Conservation (phyloP, 2,113 vertebrate species). For the Malurus alboscapulatus region DNA sequence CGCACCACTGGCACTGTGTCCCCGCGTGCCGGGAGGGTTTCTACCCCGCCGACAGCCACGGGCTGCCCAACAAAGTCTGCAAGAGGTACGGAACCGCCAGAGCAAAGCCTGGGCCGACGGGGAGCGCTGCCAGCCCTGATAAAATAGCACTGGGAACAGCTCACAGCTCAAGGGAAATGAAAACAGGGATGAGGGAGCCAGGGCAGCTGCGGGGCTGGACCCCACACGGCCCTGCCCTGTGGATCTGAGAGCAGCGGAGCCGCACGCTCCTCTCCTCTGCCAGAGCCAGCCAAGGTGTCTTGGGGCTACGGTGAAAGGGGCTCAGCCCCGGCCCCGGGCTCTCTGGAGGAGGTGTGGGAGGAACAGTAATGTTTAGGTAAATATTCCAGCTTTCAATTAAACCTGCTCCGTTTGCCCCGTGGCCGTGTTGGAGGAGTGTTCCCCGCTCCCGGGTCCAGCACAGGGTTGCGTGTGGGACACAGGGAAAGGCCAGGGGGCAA, state of each 20-base stretch:
- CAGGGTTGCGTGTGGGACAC: background rate
- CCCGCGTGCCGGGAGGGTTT: conserved; percentile 78
- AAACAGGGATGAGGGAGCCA: background rate
- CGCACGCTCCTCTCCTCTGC: fast-evolving
- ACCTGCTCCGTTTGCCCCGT: fast-evolving
- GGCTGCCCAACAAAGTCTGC: conserved; percentile 83
- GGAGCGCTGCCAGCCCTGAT: background rate
- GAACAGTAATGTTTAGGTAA: background rate
- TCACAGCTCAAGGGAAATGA: background rate
- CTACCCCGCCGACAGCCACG: conserved; percentile 76
- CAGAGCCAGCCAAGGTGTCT: background rate
- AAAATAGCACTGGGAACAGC: background rate
- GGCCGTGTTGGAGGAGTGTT: background rate
- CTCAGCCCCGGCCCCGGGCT: background rate
- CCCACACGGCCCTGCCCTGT: background rate
- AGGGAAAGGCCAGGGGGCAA: background rate
- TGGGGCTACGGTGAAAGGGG: background rate
- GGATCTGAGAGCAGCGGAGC: background rate
- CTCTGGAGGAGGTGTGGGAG: conserved; percentile 36
- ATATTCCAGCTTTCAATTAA: conserved; percentile 14
- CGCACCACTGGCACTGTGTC: conserved; percentile 87
- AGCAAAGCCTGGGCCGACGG: fast-evolving
- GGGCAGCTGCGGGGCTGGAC: conserved; percentile 6
- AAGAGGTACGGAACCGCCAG: conserved; percentile 70
- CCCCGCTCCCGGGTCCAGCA: background rate